A percentile compares a stretch with the other conserved stretches of the same genome.
Evolutionary conservation across 2,888 invertebrate species (phyloP).

Genomic region (Tetranychus piercei): DNA sequence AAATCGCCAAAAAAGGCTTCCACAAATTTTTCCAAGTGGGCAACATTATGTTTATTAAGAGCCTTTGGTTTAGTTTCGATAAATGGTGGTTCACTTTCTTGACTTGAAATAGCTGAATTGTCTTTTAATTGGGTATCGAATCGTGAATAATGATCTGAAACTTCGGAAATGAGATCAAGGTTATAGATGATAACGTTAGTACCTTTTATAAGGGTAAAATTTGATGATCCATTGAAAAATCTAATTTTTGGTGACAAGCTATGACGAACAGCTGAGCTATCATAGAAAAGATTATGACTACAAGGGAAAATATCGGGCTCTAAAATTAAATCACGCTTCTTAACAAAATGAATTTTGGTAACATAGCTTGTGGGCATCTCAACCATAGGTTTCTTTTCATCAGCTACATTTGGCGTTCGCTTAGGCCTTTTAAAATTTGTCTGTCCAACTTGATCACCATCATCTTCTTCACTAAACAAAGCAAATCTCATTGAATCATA

Average conservation of each 20-base stretch:
- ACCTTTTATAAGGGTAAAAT: slow-evolving; percentile 14
- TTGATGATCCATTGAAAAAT: slow-evolving; percentile 19
- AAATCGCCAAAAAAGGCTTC: slow-evolving; percentile 21
- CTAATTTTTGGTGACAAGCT: slow-evolving; percentile 15
- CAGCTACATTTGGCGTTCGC: not conserved
- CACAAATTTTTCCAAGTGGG: slow-evolving; percentile 13
- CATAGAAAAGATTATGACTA: slow-evolving; percentile 14
- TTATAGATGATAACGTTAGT: slow-evolving; percentile 16
- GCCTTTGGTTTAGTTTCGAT: not conserved
- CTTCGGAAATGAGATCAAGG: slow-evolving; percentile 18
- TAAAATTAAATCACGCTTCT: slow-evolving; percentile 16
- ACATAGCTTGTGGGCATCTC: slow-evolving; percentile 2
- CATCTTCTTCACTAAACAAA: slow-evolving; percentile 19
- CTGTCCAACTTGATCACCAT: slow-evolving; percentile 12
- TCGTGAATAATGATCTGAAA: not conserved
- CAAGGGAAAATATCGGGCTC: slow-evolving; percentile 9
- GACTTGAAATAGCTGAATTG: not conserved
- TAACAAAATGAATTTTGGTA: not conserved
- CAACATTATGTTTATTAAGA: slow-evolving; percentile 8
- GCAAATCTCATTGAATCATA: slow-evolving; percentile 18
- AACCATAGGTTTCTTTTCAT: not conserved
- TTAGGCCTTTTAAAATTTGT: slow-evolving; percentile 14
- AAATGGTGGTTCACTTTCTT: slow-evolving; percentile 2
- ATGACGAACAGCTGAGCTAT: slow-evolving; percentile 16
- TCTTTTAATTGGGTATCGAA: slow-evolving; percentile 10